Percentiles rank a stretch among this genome's conserved stretches.
Conservation (phyloP, 2,797 vertebrate species). For the Diceros bicornis region DNA sequence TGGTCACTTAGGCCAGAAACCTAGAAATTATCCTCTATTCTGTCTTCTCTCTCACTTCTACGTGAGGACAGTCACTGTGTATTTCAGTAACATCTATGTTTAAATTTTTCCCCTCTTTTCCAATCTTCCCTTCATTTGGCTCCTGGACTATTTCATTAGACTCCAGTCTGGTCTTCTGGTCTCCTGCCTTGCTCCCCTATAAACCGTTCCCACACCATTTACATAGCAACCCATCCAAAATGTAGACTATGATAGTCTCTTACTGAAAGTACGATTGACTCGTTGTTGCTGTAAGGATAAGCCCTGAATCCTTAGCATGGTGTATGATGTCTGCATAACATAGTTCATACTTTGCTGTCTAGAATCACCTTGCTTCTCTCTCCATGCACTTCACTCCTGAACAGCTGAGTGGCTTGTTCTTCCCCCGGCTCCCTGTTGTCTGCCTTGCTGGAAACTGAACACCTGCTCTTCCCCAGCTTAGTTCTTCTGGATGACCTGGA, state of each 20-base stretch:
- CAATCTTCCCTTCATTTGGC: background rate
- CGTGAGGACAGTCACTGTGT: background rate
- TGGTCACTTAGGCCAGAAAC: background rate
- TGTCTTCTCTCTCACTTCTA: background rate
- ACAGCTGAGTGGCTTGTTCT: background rate
- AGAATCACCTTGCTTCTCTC: background rate
- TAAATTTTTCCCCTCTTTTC: background rate
- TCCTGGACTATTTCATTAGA: background rate
- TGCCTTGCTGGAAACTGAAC: background rate
- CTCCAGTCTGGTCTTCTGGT: background rate
- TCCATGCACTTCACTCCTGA: background rate
- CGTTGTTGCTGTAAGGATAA: background rate
- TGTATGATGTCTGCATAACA: background rate
- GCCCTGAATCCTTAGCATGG: background rate
- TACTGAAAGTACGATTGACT: background rate
- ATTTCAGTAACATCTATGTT: background rate
- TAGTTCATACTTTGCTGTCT: background rate
- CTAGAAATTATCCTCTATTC: background rate
- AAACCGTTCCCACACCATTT: background rate
- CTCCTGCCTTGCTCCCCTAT: background rate
- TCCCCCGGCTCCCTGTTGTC: background rate
- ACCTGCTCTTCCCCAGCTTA: background rate
- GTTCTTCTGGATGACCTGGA: background rate
- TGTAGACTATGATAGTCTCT: background rate
- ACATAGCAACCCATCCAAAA: background rate